phyloP scores from a whole-genome alignment of 2,113 vertebrate genomes.

The Pungitius pungitius region DNA sequence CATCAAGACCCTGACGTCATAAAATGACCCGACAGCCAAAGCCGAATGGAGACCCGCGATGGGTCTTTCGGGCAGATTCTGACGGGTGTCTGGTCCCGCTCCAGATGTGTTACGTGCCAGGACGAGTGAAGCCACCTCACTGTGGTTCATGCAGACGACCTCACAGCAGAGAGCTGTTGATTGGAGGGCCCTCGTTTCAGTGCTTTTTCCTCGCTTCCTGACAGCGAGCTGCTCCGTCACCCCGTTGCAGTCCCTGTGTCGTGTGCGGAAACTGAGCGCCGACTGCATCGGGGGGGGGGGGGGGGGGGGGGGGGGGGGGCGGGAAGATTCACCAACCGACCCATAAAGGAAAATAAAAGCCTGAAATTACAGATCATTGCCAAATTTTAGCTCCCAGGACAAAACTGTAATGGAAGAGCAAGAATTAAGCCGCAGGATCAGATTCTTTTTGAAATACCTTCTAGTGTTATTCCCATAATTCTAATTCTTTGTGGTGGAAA shows the following conservation, averaged over 20 bases:
- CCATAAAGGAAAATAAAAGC: constrained; percentile 21
- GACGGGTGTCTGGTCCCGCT: too few species aligned
- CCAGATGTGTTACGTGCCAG: too few species aligned
- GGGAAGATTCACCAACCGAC: constrained; percentile 31
- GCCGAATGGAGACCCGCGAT: too few species aligned
- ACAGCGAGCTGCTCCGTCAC: constrained; percentile 38
- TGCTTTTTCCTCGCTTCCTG: neutral
- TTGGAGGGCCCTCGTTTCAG: neutral
- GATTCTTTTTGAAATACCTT: constrained; percentile 1
- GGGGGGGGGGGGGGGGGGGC: too few species aligned
- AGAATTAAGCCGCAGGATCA: constrained; percentile 11
- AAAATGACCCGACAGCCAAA: neutral
- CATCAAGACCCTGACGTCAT: constrained; percentile 26
- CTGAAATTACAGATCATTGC: constrained; percentile 32
- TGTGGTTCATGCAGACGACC: neutral
- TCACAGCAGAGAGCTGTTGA: neutral
- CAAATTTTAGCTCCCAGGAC: neutral
- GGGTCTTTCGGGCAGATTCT: too few species aligned
- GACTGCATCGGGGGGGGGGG: constrained; percentile 37
- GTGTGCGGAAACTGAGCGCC: constrained; percentile 5
- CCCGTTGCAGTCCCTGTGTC: constrained; percentile 38
- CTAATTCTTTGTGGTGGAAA: constrained; percentile 6
- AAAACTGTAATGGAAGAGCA: neutral
- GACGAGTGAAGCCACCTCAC: neutral
- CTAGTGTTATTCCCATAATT: neutral